Base-by-base conservation (phyloP, 1,140 invertebrate genomes). In the Sweltsa coloradensis region DNA sequence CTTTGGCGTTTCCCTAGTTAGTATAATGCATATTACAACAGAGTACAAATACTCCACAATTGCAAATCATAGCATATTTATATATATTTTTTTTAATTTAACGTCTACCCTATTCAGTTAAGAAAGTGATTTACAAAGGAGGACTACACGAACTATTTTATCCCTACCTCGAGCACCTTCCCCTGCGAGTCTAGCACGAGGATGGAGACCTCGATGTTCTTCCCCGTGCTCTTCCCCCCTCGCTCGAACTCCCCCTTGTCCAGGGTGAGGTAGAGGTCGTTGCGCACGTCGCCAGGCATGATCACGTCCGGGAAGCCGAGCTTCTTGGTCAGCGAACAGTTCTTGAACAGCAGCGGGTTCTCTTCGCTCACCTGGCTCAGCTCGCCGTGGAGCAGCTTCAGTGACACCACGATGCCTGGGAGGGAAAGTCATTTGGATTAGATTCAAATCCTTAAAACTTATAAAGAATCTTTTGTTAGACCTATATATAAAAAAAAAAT, bases 251-350 rank as follows among this genome's bases (percentile, higher is more conserved):
- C 91, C 0, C 85, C 91, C 26, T 76, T 73, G 52, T 88, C 84
- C 41, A 97, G 58, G 4, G 81, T 88, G 16, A 96, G 62, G 60
- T 96, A 96, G n/a, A 97, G 68, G 69, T 97, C 93, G 68, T 97
- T 97, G 56, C 92, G 63, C 2, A 90, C 84, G 62, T 89, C 89
- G 16, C 93, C 92, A 0, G 93, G 92, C 85, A 93, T 93, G 47
- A 97, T 94, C 24, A 95, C 82, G 68, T 96, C 91, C 27, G 91
- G 83, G 61, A 96, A 95, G 1, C 90, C 90, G 34, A 92, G 74
- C 64, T 95, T 94, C 40, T 79, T 81, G 4, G 89, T 90, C 14
- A 92, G 67, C 9, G 83, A 81, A 13, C 88, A 79, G 50, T 87
- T 89, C 55, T 87, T 88, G 55, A 89, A 85, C 9, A 89, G 62